A percentile compares a stretch with the other conserved stretches of the same genome.
These are phyloP conservation scores for Ypsolopha sequella DNA, from an alignment of 2,888 invertebrate species.

Conservation along the genomic window DNA sequence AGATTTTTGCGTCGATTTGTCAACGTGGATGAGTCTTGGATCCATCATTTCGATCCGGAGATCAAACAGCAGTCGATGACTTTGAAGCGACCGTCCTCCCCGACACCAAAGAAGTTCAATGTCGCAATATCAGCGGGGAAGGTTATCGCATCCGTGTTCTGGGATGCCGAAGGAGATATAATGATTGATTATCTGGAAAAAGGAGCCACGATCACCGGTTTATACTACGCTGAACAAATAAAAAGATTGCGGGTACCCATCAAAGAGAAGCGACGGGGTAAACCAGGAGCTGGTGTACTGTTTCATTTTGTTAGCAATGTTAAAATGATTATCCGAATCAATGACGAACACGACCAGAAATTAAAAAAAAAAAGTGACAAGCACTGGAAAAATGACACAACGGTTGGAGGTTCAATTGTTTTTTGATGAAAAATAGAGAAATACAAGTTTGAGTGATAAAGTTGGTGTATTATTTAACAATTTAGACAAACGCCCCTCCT, in stretches of 20 bases:
- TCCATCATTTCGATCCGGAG: conserved; percentile 1
- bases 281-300: conserved; percentile 9
- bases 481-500: conserved; percentile 7
- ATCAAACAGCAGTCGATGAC: conserved; percentile 1
- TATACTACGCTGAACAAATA: conserved; percentile 5
- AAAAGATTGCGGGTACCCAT: conserved; percentile 5
- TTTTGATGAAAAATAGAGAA: too few relatives aligned
- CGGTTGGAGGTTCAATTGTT: too few relatives aligned
- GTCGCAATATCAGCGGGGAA: conserved; percentile 4
- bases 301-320: too few relatives aligned
- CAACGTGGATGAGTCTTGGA: background rate
- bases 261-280: conserved; percentile 8
- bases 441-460: too few relatives aligned
- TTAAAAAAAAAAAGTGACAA: too few relatives aligned
- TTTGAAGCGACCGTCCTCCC: background rate
- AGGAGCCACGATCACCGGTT: conserved; percentile 9
- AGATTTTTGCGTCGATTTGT: conserved; percentile 23
- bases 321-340: too few relatives aligned
- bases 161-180: conserved; percentile 9
- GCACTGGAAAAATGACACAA: too few relatives aligned
- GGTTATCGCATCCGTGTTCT: conserved; percentile 12
- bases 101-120: conserved; percentile 1
- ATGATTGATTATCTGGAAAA: conserved; percentile 12
- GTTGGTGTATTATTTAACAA: too few relatives aligned
- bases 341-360: too few relatives aligned